Percentiles rank a stretch among this genome's conserved stretches.
Conservation (phyloP, 2,113 vertebrate genomes). For the Diglossa brunneiventris region DNA sequence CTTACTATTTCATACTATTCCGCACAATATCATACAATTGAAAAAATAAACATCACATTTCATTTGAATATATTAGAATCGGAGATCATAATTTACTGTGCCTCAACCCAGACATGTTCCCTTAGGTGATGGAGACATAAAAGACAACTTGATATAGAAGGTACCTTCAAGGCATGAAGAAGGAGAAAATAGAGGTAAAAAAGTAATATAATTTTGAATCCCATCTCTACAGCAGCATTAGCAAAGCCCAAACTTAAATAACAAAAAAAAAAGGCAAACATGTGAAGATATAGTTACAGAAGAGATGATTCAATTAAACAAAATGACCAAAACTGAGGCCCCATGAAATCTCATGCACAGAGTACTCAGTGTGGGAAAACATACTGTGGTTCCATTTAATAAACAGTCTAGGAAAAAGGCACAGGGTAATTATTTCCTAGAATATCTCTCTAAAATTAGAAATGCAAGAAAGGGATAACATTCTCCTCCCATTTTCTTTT, state of each 20-base stretch:
- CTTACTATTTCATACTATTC: neutral
- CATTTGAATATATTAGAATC: neutral
- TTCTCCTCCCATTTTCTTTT: neutral
- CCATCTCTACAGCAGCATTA: neutral
- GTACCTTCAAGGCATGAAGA: neutral
- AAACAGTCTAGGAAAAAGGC: neutral
- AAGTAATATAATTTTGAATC: neutral
- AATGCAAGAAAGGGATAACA: neutral
- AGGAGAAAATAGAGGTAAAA: neutral
- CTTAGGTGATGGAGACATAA: neutral
- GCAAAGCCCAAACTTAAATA: neutral
- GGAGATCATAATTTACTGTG: neutral
- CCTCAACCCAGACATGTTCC: neutral
- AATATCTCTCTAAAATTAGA: neutral
- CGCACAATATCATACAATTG: neutral
- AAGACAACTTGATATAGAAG: neutral
- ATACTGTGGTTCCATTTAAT: accelerated
- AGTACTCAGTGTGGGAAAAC: neutral
- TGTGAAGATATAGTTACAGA: neutral
- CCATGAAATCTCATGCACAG: neutral
- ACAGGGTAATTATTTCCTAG: neutral
- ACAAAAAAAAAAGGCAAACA: neutral
- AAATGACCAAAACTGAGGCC: neutral
- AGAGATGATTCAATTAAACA: neutral
- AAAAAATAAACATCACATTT: neutral